These are phyloP conservation scores for Thalassophryne amazonica DNA, from an alignment of 2,797 vertebrate genomes.

Conservation along the genomic window DNA sequence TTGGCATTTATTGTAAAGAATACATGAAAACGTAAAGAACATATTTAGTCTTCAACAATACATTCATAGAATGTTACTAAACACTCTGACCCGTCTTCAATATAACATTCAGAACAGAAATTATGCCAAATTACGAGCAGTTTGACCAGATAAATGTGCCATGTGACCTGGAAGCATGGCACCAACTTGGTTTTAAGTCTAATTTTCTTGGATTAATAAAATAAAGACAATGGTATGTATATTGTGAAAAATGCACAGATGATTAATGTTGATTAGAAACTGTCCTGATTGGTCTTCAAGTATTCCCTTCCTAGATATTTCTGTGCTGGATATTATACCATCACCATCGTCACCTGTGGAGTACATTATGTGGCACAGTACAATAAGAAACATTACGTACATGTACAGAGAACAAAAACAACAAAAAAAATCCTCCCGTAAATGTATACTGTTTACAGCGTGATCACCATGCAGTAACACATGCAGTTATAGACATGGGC, in stretches of 20 bases:
- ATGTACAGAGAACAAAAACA: slow-evolving; percentile 42
- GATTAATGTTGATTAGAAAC: slow-evolving; percentile 53
- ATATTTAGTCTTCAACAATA: slow-evolving; percentile 48
- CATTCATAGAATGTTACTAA: slow-evolving; percentile 68
- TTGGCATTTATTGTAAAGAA: slow-evolving; percentile 66
- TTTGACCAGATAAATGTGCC: slow-evolving; percentile 10
- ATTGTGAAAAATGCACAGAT: slow-evolving; percentile 33
- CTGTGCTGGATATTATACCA: slow-evolving; percentile 51
- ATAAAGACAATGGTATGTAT: slow-evolving; percentile 41
- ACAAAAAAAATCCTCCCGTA: slow-evolving; percentile 32
- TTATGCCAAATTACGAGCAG: slow-evolving; percentile 3
- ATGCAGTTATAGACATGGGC: slow-evolving; percentile 71
- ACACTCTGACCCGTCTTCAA: slow-evolving; percentile 8
- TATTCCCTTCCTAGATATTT: slow-evolving; percentile 55
- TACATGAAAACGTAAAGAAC: slow-evolving; percentile 50
- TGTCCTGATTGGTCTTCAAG: slow-evolving; percentile 68
- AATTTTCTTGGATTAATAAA: slow-evolving; percentile 34
- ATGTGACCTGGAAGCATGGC: not conserved
- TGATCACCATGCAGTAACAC: slow-evolving; percentile 70
- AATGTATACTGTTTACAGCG: slow-evolving; percentile 61
- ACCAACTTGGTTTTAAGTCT: slow-evolving; percentile 8
- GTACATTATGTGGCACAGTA: slow-evolving; percentile 59
- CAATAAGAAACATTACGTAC: slow-evolving; percentile 67
- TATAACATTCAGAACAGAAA: slow-evolving; percentile 42
- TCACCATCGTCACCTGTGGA: slow-evolving; percentile 23